Evolutionary conservation across 2,113 vertebrate species (phyloP).

Genomic region (Taxidea taxus): DNA sequence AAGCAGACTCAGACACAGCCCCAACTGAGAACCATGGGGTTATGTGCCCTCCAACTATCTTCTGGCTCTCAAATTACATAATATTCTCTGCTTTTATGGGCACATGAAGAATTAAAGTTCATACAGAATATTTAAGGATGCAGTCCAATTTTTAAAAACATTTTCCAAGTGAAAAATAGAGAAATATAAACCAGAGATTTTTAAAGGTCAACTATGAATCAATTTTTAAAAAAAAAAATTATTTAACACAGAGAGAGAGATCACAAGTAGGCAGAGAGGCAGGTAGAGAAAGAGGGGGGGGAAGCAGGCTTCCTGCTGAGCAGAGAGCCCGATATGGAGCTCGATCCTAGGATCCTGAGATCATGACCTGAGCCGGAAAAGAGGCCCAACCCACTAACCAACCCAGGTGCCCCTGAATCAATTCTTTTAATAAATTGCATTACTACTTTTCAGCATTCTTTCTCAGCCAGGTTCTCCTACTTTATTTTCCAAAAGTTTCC

Average conservation of each 20-base stretch:
- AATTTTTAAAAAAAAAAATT: no score
- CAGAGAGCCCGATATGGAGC: no score
- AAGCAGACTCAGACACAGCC: background rate
- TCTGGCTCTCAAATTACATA: background rate
- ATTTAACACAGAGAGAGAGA: no score
- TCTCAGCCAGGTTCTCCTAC: background rate
- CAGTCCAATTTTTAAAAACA: background rate
- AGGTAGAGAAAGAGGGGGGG: no score
- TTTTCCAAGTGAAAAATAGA: background rate
- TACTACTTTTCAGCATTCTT: background rate
- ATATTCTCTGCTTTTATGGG: background rate
- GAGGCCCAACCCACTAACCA: no score
- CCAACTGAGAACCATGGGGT: background rate
- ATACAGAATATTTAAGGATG: background rate
- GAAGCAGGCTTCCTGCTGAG: no score
- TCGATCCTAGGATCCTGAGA: no score
- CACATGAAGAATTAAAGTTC: background rate
- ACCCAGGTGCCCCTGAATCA: background rate
- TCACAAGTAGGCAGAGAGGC: no score
- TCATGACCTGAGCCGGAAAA: no score
- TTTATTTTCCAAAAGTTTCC: background rate
- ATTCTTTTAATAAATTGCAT: background rate
- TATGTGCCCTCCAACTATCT: background rate
- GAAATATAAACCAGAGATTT: background rate
- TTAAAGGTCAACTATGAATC: background rate